Evolutionary conservation across 2,888 invertebrate genomes (phyloP).

Genomic region (Pristionchus mayeri): DNA sequence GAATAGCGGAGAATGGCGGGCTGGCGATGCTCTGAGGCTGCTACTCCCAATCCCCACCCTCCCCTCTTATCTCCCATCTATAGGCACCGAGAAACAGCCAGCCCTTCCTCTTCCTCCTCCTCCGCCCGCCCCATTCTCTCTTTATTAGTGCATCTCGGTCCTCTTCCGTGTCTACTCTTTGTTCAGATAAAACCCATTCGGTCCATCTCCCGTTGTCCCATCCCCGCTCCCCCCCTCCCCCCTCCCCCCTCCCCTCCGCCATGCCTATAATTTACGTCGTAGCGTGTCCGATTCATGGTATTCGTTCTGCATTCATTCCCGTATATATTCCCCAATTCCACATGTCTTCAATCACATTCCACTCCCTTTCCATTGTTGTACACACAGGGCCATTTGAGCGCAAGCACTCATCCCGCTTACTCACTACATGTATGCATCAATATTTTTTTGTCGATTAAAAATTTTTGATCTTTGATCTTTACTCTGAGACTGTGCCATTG

Average conservation of each 20-base stretch:
- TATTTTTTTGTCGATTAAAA: neutral
- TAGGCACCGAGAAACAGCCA: slow-evolving; percentile 51
- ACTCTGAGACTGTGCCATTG: too few relatives aligned
- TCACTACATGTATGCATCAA: slow-evolving; percentile 16
- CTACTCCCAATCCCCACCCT: too few relatives aligned
- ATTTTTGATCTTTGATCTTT: too few relatives aligned
- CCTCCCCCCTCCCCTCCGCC: too few relatives aligned
- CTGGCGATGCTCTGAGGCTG: slow-evolving; percentile 28
- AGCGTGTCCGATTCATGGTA: neutral
- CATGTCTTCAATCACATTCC: neutral
- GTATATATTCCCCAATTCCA: neutral
- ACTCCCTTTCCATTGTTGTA: neutral
- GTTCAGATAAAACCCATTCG: neutral
- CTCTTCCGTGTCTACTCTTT: slow-evolving; percentile 53
- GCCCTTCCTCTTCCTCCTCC: slow-evolving; percentile 40
- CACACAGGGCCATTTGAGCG: too few relatives aligned
- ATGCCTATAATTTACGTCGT: neutral
- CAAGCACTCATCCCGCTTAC: too few relatives aligned
- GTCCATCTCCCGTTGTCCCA: neutral
- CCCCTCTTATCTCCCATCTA: slow-evolving; percentile 30
- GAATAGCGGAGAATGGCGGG: neutral
- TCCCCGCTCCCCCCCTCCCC: neutral
- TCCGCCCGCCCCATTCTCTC: slow-evolving; percentile 54
- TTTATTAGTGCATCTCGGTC: slow-evolving; percentile 51
- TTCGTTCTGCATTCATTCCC: neutral